Percentiles rank a stretch among this genome's conserved stretches.
phyloP scores from a whole-genome alignment of 2,888 invertebrate genomes.

The Aproaerema taeniolella region DNA sequence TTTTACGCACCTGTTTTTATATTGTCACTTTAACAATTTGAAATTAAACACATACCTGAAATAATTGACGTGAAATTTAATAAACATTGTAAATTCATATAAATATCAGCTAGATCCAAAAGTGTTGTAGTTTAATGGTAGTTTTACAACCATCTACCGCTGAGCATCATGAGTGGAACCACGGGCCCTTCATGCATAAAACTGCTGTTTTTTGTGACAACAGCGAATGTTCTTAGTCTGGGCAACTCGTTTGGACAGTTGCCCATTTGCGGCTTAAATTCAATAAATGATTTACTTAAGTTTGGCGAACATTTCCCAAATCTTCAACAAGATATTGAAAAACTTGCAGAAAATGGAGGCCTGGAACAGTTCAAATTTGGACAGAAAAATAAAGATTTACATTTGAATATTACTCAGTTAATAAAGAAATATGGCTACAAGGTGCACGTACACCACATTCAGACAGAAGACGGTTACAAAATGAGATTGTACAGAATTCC shows the following conservation, averaged over 20 bases:
- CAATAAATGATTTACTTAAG: not conserved
- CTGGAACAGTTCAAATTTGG: conserved; percentile 29
- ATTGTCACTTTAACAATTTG: too few species aligned
- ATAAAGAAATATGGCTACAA: conserved; percentile 43
- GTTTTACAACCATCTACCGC: too few species aligned
- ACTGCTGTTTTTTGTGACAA: too few species aligned
- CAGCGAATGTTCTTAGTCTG: not conserved
- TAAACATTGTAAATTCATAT: too few species aligned
- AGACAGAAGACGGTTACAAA: conserved; percentile 48
- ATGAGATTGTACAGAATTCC: conserved; percentile 46
- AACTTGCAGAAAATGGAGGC: not conserved
- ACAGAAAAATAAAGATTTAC: conserved; percentile 39
- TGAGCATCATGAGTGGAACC: too few species aligned
- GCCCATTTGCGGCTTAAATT: not conserved
- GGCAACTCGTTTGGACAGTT: not conserved
- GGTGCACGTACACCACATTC: conserved; percentile 36
- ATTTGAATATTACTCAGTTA: conserved; percentile 32
- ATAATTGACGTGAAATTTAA: too few species aligned
- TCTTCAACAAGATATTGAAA: not conserved
- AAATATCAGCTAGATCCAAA: too few species aligned
- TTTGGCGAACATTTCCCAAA: not conserved
- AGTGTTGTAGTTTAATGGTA: too few species aligned
- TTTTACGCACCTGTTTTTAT: too few species aligned
- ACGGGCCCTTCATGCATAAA: too few species aligned
- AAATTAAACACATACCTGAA: too few species aligned